Evolutionary conservation across 2,797 vertebrate genomes (phyloP), one percentile per base, ranked within the genome.

Genomic region (Myioborus miniatus): DNA sequence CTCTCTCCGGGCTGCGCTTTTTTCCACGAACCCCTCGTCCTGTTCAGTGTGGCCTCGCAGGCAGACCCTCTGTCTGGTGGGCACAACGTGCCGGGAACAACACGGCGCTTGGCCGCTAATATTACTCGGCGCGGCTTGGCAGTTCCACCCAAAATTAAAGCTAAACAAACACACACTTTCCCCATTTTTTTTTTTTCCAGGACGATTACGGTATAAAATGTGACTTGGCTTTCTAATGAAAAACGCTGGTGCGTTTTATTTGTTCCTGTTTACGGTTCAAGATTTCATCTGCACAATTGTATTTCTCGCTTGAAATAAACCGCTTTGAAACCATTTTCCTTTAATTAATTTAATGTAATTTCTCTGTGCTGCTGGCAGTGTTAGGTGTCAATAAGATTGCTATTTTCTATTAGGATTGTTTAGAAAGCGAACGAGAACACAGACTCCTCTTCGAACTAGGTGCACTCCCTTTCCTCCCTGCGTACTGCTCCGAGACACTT

Each of bases 291-390:
- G 89, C 55, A 71, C 94, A 93, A 22, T 89, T 92, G 75, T 74
- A 62, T 91, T 95, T 88, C 77, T 93, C 60, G 64, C 74, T 96
- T 95, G 70, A 93, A 85, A 97, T 82, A 94, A 95, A 79, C 47
- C 26, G 70, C 60, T 95, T 91, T 88, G 85, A 93, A 95, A 95
- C 63, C 70, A 74, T 91, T 69, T 88, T 78, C 77, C 89, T 92
- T 94, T 96, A 95, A 93, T 96, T 93, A 96, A 97, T 76, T 76
- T 84, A 87, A 93, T 90, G 76, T 64, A 43, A 89, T 91, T 97
- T 96, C 91, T 59, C 55, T 22, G 46, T 87, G 88, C 65, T 63
- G 85, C 76, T 81, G 79, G 72, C 53, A 92, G 75, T 64, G 19
- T 43, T 65, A 62, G 49, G 56, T 78, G 86, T 58, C 46, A 83